Percentiles rank a stretch among this genome's conserved stretches.
These are phyloP conservation scores for Spatula versicolor DNA, from an alignment of 2,797 vertebrate genomes.

Conservation along the genomic window DNA sequence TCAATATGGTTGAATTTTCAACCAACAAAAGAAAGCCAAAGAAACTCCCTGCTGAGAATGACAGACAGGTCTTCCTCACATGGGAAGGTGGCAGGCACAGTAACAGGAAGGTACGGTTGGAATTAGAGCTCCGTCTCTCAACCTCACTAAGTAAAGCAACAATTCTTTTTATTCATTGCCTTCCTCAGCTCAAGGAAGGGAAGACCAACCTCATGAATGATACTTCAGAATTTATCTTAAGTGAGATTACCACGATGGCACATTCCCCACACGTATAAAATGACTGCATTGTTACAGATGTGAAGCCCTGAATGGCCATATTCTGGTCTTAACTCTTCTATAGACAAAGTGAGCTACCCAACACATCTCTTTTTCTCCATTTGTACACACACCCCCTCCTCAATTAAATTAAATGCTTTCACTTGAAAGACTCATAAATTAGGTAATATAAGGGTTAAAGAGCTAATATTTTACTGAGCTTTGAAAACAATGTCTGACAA, in stretches of 20 bases:
- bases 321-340: background rate
- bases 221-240: background rate
- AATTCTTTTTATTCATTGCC: background rate
- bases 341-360: background rate
- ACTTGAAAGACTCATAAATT: background rate
- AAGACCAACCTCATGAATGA: background rate
- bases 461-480: slow-evolving; percentile 45
- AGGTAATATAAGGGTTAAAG: slow-evolving; percentile 44
- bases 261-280: rapidly evolving
- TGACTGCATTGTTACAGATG: background rate
- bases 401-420: background rate
- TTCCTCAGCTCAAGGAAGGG: background rate
- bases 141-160: background rate
- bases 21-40: background rate
- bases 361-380: background rate
- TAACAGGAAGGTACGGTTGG: background rate
- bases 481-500: slow-evolving; percentile 48
- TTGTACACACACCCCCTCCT: background rate
- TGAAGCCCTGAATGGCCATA: background rate
- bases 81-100: background rate
- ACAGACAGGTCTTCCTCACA: background rate
- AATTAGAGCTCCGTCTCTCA: background rate
- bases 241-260: background rate
- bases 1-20: background rate
- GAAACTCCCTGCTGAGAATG: background rate